Base-by-base conservation (phyloP, 2,888 invertebrate species). In the Dicroscelio sp. region DNA sequence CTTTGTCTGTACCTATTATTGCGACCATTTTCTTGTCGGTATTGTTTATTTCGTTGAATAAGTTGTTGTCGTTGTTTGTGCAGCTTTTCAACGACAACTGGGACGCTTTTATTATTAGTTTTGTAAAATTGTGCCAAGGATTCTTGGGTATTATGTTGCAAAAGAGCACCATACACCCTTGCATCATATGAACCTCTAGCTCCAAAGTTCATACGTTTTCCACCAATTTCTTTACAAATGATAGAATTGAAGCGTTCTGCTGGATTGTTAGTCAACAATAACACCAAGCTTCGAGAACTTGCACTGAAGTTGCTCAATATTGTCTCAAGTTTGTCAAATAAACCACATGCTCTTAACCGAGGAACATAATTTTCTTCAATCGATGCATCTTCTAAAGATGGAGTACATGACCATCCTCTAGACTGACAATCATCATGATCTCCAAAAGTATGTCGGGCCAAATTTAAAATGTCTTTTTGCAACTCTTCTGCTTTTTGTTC, bases 391-490 rank as follows among this genome's bases (percentile, higher is more conserved):
- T 67, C 8, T n/a, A 38, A 38, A 23, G n/a, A n/a, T n/a, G n/a
- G n/a, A 25, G 31, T 60, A 27, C 60, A 60, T 1, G 12, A 33
- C n/a, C 65, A 55, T 58, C 69, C 76, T n/a, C 67, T 82, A 55
- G 55, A 63, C 31, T 55, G 91, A 93, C 92, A 91, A 14, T 58
- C 6, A 17, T 76, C 48, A 63, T 89, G 91, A n/a, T 86, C 79
- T 14, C 89, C 91, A 82, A 90, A 84, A 23, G 87, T 79, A 65
- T 91, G 91, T 5, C 38, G 25, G 2, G 83, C 30, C 17, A 79
- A 78, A 75, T 93, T 92, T 23, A 84, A 31, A 25, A 93, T 84
- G 65, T 93, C 93, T 23, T 71, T 43, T 65, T 82, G 80, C 60
- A 92, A 38, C 84, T 82, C 38, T 31, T 27, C 38, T 31, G 52